These are phyloP conservation scores for Tetragonula carbonaria DNA, from an alignment of 2,888 invertebrate species.

Conservation along the genomic window DNA sequence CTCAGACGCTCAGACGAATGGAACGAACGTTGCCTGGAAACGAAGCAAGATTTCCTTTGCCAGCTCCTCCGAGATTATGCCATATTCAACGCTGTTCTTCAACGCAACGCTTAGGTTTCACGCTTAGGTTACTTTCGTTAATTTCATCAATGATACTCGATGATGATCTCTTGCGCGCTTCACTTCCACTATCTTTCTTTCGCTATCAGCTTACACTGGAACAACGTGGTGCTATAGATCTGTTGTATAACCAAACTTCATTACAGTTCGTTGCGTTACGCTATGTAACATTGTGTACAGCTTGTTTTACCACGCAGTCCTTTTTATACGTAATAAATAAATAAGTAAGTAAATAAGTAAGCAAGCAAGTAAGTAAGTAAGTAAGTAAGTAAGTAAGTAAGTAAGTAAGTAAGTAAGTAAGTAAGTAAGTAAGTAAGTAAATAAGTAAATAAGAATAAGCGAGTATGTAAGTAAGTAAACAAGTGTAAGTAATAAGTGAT, in stretches of 20 bases:
- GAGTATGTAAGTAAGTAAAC: too few relatives aligned
- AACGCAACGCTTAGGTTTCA: constrained; percentile 19
- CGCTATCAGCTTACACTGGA: not conserved
- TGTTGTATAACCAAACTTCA: not conserved
- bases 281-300: too few relatives aligned
- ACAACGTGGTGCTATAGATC: constrained; percentile 12
- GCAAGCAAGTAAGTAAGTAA: too few relatives aligned
- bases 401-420: too few relatives aligned
- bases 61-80: constrained; percentile 14
- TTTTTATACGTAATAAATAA: not conserved
- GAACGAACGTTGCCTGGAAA: constrained; percentile 9
- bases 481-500: not conserved
- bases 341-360: too few relatives aligned
- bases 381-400: too few relatives aligned
- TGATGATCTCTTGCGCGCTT: not conserved
- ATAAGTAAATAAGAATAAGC: too few relatives aligned
- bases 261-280: not conserved
- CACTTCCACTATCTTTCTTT: not conserved
- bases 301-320: not conserved
- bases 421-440: too few relatives aligned
- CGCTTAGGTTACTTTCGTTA: constrained; percentile 27
- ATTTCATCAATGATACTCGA: constrained; percentile 23
- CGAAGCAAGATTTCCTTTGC: constrained; percentile 39
- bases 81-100: not conserved
- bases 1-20: not conserved